Evolutionary conservation across 2,888 invertebrate species (phyloP).

Genomic region (Lymantria dispar): DNA sequence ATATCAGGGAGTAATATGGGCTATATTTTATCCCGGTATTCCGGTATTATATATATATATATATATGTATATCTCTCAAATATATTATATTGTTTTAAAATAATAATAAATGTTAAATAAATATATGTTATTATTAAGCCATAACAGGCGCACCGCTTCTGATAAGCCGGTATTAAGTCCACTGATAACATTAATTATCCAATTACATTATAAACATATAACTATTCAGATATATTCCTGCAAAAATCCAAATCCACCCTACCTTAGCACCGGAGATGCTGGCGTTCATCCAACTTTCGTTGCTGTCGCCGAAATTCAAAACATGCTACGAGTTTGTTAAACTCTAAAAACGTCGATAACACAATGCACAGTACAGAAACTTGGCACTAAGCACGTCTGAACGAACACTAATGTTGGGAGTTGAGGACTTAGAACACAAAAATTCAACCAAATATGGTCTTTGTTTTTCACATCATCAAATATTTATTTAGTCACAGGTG

Average conservation of each 20-base stretch:
- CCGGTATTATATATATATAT: too few species aligned
- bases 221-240: slow-evolving; percentile 22
- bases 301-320: slow-evolving; percentile 70
- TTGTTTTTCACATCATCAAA: slow-evolving; percentile 70
- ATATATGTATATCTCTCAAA: too few species aligned
- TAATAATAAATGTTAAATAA: too few species aligned
- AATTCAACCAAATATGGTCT: slow-evolving; percentile 61
- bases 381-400: slow-evolving; percentile 59
- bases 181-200: slow-evolving; percentile 46
- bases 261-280: slow-evolving; percentile 75
- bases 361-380: slow-evolving; percentile 53
- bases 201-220: slow-evolving; percentile 34
- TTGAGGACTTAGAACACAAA: slow-evolving; percentile 51
- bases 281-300: slow-evolving; percentile 79
- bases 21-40: too few species aligned
- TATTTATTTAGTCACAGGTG: slow-evolving; percentile 75
- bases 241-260: slow-evolving; percentile 50
- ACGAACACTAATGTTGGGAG: slow-evolving; percentile 48
- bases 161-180: slow-evolving; percentile 52
- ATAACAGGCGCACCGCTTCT: slow-evolving; percentile 41
- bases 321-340: slow-evolving; percentile 50
- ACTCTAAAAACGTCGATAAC: slow-evolving; percentile 42
- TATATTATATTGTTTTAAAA: too few species aligned
- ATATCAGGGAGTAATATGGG: too few species aligned
- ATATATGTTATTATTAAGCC: slow-evolving; percentile 38